Evolutionary conservation across 2,113 vertebrate species (phyloP), one percentile per base, ranked within the genome.

Genomic region (Ochotona curzoniae): DNA sequence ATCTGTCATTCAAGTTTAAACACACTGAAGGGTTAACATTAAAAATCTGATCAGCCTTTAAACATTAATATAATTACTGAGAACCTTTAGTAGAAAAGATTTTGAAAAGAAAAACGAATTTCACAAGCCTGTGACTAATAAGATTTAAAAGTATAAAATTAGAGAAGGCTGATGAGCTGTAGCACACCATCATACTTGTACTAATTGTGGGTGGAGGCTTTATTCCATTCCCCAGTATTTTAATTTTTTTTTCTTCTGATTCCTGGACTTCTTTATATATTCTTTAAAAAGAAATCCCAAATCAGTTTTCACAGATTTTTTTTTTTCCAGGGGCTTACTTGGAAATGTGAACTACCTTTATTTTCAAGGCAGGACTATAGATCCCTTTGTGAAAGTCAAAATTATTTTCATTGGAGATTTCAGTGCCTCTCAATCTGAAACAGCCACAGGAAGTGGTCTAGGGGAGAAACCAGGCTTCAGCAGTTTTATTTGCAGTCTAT

Each of bases 401-500:
- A 76, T 9, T 51, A 21, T 71, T 30, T 25, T 71, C 38, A 63
- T 1, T 87, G 60, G n/a, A 85, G n/a, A 75, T 5, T 25, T 57
- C 26, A n/a, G 32, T 79, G 66, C 11, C 25, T 75, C 35, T 91
- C 66, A 74, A 60, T 44, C 28, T 74, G n/a, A 87, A 85, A 13
- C 32, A 87, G 35, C 32, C 54, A 64, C 84, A 74, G 60, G 20
- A 73, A 88, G 10, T 66, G n/a, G 51, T 81, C 60, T 80, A 18
- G 23, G 9, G 30, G 25, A 93, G 12, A 88, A 73, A 66, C 21
- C 28, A 87, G 12, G 23, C 88, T 74, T 94, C 38, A 75, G 28
- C 13, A 79, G 47, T 86, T 90, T 94, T 92, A 61, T 83, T 63
- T 90, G 60, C 10, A 69, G 5, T 47, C 86, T 88, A 83, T 71